Evolutionary conservation across 1,140 invertebrate species (phyloP).

Genomic region (Epicauta chinensis): DNA sequence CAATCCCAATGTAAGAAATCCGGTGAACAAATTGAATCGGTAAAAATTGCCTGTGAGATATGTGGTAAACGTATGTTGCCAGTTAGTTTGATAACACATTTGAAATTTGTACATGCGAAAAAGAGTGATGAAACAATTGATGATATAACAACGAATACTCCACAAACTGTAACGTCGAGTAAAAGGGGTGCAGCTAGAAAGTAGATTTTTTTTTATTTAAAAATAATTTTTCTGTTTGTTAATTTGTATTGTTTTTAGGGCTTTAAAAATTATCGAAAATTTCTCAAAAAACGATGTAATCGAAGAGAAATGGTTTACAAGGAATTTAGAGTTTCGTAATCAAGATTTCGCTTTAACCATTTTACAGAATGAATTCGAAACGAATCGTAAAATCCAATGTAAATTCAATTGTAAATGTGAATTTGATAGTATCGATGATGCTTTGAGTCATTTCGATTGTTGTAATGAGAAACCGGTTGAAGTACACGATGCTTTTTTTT

Average conservation of each 20-base stretch:
- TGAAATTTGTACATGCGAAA: constrained; percentile 18
- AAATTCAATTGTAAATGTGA: too few species aligned
- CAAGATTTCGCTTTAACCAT: neutral
- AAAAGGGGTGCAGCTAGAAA: constrained; percentile 29
- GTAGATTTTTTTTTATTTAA: constrained; percentile 16
- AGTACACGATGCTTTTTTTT: constrained; percentile 1
- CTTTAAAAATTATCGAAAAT: constrained; percentile 12
- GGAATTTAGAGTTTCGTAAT: neutral
- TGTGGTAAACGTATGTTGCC: constrained; percentile 52
- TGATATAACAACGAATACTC: neutral
- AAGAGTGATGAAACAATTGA: neutral
- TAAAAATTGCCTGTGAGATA: constrained; percentile 48
- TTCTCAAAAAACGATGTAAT: constrained; percentile 2
- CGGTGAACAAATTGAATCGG: constrained; percentile 48
- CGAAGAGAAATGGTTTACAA: neutral
- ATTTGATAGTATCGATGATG: constrained; percentile 4
- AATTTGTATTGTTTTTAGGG: constrained; percentile 4
- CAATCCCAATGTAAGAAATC: constrained; percentile 53
- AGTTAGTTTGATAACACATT: constrained; percentile 45
- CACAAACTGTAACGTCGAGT: too few species aligned
- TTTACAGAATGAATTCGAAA: too few species aligned
- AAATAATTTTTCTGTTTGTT: neutral
- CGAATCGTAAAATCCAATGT: too few species aligned
- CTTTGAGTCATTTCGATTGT: constrained; percentile 23
- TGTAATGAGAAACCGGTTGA: constrained; percentile 25